Evolutionary conservation across 2,113 vertebrate genomes (phyloP), one percentile per base, ranked within the genome.

Genomic region (Oryzias curvinotus): DNA sequence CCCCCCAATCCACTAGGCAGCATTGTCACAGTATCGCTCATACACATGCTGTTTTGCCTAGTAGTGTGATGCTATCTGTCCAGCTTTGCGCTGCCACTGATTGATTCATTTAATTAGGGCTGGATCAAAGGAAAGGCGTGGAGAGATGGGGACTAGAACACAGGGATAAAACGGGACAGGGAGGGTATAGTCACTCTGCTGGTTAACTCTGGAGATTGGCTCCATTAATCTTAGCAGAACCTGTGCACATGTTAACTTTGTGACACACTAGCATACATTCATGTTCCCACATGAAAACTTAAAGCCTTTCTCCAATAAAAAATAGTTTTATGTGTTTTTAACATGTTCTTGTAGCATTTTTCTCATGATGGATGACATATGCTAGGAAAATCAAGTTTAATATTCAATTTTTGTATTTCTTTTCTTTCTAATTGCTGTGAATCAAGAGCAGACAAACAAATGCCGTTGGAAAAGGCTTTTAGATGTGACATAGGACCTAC

Each of bases 21-120:
- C 64, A 47, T 17, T 52, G 55, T 17, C 46, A 7, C 42, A 50
- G 21, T 21, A 46, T 46, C 61, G 53, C 79, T 53, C 51, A 57
- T 48, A 51, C 50, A 53, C 55, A 43, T 5, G 18, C 72, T n/a
- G 42, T 30, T 61, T 42, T 73, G 64, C 46, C 15, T 36, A 42
- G 83, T 19, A n/a, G 47, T 46, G 62, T 61, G 84, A 86, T 88
- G 80, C 80, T 90, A 87, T 91, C 90, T 87, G 82, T 82, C 78
- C 72, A 44, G 77, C 71, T 55, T 83, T 73, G 68, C 41, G 71
- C 12, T 57, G 65, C 74, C 77, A 75, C 90, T 92, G 91, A 93
- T 70, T 90, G 91, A 93, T 94, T 90, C 70, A 91, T 90, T 91
- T 94, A 92, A 93, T 93, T 93, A 90, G 79, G 89, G 87, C 36